Evolutionary conservation across 1,140 invertebrate species (phyloP), one percentile per base, ranked within the genome.

Genomic region (Batillaria attramentaria): DNA sequence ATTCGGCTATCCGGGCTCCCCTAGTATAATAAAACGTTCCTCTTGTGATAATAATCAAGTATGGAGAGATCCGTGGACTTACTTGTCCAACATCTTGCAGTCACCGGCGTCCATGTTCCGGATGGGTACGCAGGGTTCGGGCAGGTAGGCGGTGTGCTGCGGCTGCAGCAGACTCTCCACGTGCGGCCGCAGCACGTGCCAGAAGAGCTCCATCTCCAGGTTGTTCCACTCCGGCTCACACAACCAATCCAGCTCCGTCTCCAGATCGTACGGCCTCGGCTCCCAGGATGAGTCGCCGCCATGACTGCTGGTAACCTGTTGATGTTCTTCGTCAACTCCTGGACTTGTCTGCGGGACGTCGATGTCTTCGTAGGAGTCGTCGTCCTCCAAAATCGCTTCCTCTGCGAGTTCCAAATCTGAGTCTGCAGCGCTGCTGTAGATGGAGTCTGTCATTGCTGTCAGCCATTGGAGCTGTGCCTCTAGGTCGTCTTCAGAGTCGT

Each of bases 141-240:
- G 73, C 54, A 75, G 73, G 16, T 62, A 24, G 3, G 16, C 57
- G 18, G 24, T n/a, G 57, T 75, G 54, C 18, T 39, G 28, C 20
- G 31, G 35, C 57, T 75, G 24, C 73, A 75, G 73, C 54, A 75
- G 73, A 4, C 62, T 31, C 57, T 75, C 57, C 35, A 75, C n/a
- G 54, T 75, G 57, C 16, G 73, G 73, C 73, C 57, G 41, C 73
- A 75, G 73, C 33, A 75, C 54, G 54, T 54, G 33, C 73, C 73
- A 75, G 73, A 75, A 75, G 31, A 75, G 54, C 54, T 75, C 73
- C 73, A 75, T 33, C 73, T 75, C 73, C 35, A 42, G 43, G 73
- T 75, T 75, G 73, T 75, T 75, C 73, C 73, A 75, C 57, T 75
- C 73, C 18, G 73, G 73, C 57, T 75, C 73, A 18, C 73, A 75